A percentile compares a stretch with the other conserved stretches of the same genome.
phyloP scores from a whole-genome alignment of 2,888 invertebrate species.

The Nymphalis urticae region DNA sequence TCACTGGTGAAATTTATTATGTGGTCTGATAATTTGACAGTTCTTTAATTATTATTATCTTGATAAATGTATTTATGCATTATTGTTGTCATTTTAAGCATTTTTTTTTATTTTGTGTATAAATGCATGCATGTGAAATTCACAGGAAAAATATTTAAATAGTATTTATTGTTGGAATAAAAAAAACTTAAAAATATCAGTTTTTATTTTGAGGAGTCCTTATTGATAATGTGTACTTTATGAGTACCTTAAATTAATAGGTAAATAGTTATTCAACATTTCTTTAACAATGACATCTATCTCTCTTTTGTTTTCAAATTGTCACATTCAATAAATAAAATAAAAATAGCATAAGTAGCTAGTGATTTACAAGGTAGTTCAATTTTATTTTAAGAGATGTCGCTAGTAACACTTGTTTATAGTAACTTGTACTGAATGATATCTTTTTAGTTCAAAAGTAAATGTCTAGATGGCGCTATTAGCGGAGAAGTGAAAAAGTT shows the following conservation, averaged over 20 bases:
- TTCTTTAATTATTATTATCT: slow-evolving; percentile 1
- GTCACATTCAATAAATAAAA: no score
- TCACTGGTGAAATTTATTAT: slow-evolving; percentile 31
- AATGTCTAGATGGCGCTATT: slow-evolving; percentile 19
- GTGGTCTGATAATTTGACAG: slow-evolving; percentile 13
- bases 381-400: slow-evolving; percentile 47
- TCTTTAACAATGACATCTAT: slow-evolving; percentile 15
- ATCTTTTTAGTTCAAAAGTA: not conserved
- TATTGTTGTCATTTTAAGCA: no score
- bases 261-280: not conserved
- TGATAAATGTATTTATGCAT: not conserved
- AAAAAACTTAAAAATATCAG: no score
- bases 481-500: slow-evolving; percentile 11
- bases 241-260: no score
- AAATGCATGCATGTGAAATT: not conserved
- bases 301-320: no score
- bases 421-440: not conserved
- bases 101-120: not conserved
- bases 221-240: no score
- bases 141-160: no score
- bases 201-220: no score
- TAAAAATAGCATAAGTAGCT: not conserved
- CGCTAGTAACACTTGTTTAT: no score
- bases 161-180: no score
- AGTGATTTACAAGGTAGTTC: slow-evolving; percentile 11